A percentile compares a stretch with the other conserved stretches of the same genome.
phyloP scores from a whole-genome alignment of 2,797 vertebrate genomes.

The Gymnoscopelus braueri region DNA sequence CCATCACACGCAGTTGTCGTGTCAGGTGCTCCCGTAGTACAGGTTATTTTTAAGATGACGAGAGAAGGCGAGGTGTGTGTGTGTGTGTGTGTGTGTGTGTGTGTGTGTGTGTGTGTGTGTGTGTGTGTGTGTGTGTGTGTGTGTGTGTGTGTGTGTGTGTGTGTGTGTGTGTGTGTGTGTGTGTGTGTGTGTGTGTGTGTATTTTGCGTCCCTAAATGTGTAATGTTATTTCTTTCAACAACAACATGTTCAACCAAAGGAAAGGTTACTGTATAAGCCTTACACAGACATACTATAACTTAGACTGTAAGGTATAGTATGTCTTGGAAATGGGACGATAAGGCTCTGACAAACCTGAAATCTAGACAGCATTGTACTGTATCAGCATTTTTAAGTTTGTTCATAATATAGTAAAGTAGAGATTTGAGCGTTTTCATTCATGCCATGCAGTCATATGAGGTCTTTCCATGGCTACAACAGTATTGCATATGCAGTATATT shows the following conservation, averaged over 20 bases:
- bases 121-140: slow-evolving; percentile 36
- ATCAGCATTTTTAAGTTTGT: background rate
- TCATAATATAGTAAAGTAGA: too few relatives aligned
- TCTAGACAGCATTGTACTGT: background rate
- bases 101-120: slow-evolving; percentile 48
- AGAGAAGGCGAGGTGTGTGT: slow-evolving; percentile 49
- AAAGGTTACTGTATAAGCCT: too few relatives aligned
- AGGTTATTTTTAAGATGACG: slow-evolving; percentile 81
- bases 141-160: slow-evolving; percentile 47
- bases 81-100: slow-evolving; percentile 31
- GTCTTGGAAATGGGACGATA: too few relatives aligned
- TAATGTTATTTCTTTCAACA: slow-evolving; percentile 5
- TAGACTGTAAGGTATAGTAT: too few relatives aligned
- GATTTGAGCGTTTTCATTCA: slow-evolving; percentile 1
- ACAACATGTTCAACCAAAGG: too few relatives aligned
- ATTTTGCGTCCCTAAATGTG: slow-evolving; percentile 37
- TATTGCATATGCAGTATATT: background rate
- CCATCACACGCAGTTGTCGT: slow-evolving; percentile 83
- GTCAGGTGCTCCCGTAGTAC: slow-evolving; percentile 84
- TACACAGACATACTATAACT: too few relatives aligned
- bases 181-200: slow-evolving; percentile 42
- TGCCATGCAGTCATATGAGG: background rate
- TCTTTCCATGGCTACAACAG: background rate
- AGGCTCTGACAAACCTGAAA: too few relatives aligned
- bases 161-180: slow-evolving; percentile 40